Conservation (phyloP, 2,888 invertebrate species). For the Conchocele bisecta region DNA sequence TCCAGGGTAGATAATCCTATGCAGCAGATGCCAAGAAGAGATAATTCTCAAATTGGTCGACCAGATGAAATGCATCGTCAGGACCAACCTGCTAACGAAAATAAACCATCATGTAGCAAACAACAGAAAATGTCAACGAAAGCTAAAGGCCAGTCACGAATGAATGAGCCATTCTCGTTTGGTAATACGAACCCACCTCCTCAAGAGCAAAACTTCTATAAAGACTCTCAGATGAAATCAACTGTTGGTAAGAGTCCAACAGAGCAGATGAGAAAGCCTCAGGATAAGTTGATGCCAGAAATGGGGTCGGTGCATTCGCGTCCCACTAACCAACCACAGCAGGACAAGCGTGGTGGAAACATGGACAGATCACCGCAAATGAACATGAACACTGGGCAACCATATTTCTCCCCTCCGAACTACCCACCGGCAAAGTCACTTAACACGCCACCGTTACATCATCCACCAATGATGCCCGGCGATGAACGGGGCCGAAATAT, state of each 20-base stretch:
- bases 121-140: constrained; percentile 49
- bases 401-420: constrained; percentile 62
- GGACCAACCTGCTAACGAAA: constrained; percentile 7
- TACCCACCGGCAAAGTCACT: constrained; percentile 65
- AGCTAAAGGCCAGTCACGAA: constrained; percentile 35
- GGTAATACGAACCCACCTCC: constrained; percentile 29
- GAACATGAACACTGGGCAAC: constrained; percentile 59
- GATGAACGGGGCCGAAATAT: constrained; percentile 56
- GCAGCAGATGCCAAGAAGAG: constrained; percentile 34
- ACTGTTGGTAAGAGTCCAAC: constrained; percentile 56
- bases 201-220: constrained; percentile 46
- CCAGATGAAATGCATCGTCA: constrained; percentile 14
- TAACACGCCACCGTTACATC: constrained; percentile 71
- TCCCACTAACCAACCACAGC: constrained; percentile 31
- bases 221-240: constrained; percentile 55
- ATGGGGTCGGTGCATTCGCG: constrained; percentile 42
- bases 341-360: constrained; percentile 43
- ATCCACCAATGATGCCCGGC: constrained; percentile 65
- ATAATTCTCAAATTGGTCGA: constrained; percentile 43
- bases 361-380: constrained; percentile 65
- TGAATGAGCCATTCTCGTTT: constrained; percentile 50
- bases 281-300: constrained; percentile 40
- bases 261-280: constrained; percentile 54
- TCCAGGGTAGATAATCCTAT: constrained; percentile 16
- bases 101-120: constrained; percentile 57